A percentile compares a stretch with the other conserved stretches of the same genome.
Conservation (phyloP, 2,888 invertebrate species). For the Phrixothrix hirtus region DNA sequence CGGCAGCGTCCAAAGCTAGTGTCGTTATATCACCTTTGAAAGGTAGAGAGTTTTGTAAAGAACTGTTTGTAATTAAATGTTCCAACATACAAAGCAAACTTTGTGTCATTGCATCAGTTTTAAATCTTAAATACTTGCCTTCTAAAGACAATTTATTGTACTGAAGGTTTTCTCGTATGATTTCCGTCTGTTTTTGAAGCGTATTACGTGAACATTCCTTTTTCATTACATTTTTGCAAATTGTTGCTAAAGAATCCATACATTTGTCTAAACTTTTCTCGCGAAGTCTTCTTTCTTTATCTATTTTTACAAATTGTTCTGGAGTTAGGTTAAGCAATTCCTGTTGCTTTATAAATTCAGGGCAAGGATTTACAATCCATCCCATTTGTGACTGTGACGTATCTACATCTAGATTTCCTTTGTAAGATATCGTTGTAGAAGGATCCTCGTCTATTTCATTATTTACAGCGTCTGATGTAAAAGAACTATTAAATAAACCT, state of each 20-base stretch:
- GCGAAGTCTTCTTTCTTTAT: conserved; percentile 44
- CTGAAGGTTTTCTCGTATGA: conserved; percentile 29
- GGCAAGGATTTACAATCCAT: neutral
- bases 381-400: conserved; percentile 3
- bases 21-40: conserved; percentile 39
- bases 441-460: too few relatives aligned
- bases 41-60: conserved; percentile 34
- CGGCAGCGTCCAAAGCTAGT: conserved; percentile 34
- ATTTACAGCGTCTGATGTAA: too few relatives aligned
- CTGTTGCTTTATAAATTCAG: neutral
- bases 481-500: too few relatives aligned
- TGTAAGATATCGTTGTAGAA: neutral
- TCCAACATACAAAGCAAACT: conserved; percentile 39
- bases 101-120: conserved; percentile 32
- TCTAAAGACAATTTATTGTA: conserved; percentile 26
- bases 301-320: conserved; percentile 47
- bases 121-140: conserved; percentile 17
- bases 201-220: conserved; percentile 40
- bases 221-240: conserved; percentile 41
- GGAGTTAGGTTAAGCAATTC: conserved; percentile 44
- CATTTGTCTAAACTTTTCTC: conserved; percentile 44
- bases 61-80: conserved; percentile 34
- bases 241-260: conserved; percentile 46
- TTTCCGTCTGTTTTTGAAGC: conserved; percentile 37
- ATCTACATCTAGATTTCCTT: neutral